Conservation (phyloP, 2,113 vertebrate species). For the Paradisaea rubra region DNA sequence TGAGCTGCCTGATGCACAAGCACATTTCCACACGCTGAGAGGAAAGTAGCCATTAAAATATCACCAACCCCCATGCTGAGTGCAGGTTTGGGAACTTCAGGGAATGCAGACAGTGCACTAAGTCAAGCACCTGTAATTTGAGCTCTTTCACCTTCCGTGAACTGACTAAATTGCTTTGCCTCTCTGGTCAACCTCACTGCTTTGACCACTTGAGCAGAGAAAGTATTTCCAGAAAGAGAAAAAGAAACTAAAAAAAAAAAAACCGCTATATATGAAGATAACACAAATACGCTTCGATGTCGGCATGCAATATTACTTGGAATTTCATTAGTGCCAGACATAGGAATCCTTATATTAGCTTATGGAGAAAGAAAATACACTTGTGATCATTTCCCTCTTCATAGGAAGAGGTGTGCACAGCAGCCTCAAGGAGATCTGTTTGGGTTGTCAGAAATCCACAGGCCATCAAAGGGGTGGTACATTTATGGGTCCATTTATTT, state of each 20-base stretch:
- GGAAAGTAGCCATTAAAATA: neutral
- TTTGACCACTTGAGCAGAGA: neutral
- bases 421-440: neutral
- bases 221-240: neutral
- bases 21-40: neutral
- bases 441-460: neutral
- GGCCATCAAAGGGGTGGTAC: neutral
- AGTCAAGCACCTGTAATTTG: neutral
- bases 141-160: constrained; percentile 1
- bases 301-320: neutral
- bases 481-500: neutral
- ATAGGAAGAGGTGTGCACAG: neutral
- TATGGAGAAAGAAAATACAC: neutral
- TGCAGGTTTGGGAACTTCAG: neutral
- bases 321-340: neutral
- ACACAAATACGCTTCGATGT: neutral
- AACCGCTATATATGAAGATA: neutral
- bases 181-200: neutral
- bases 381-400: neutral
- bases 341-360: neutral
- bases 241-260: neutral
- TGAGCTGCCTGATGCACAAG: neutral
- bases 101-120: neutral
- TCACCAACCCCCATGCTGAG: neutral
- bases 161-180: neutral